phyloP scores from a whole-genome alignment of 2,113 vertebrate genomes.

The Apodemus speciosus region DNA sequence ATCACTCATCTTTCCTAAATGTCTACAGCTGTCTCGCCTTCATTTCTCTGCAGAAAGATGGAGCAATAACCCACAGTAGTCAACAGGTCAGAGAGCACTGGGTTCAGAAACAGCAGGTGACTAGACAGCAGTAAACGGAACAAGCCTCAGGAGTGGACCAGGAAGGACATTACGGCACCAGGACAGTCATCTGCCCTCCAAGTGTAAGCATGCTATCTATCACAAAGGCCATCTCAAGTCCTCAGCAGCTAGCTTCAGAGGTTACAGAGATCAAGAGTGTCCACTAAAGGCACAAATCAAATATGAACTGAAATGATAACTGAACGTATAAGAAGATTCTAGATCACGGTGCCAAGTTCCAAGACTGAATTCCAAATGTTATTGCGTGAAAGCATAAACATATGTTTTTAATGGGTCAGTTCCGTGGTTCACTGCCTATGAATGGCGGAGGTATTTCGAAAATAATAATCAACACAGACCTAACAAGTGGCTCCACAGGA shows the following conservation, averaged over 20 bases:
- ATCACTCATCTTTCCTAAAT: constrained; percentile 65
- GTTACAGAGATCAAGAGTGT: constrained; percentile 56
- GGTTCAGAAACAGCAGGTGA: constrained; percentile 45
- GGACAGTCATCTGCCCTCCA: neutral
- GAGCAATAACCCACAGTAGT: neutral
- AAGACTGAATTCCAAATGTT: constrained; percentile 48
- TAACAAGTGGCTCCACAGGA: neutral
- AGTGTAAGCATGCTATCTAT: neutral
- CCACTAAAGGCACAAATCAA: constrained; percentile 47
- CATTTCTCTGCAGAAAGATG: constrained; percentile 46
- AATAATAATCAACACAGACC: neutral
- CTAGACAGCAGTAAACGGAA: constrained; percentile 47
- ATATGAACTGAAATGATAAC: constrained; percentile 52
- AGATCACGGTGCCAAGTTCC: constrained; percentile 43
- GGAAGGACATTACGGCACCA: neutral
- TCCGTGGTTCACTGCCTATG: constrained; percentile 41
- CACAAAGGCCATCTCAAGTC: constrained; percentile 36
- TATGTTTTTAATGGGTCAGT: constrained; percentile 56
- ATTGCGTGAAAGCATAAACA: constrained; percentile 35
- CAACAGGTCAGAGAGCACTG: constrained; percentile 33
- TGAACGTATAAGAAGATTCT: constrained; percentile 57
- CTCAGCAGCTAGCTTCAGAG: constrained; percentile 44
- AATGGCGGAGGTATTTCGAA: constrained; percentile 22
- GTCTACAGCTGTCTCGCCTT: constrained; percentile 51
- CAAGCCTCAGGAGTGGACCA: constrained; percentile 10